Evolutionary conservation across 2,113 vertebrate genomes (phyloP).

Genomic region (Mustela nigripes): DNA sequence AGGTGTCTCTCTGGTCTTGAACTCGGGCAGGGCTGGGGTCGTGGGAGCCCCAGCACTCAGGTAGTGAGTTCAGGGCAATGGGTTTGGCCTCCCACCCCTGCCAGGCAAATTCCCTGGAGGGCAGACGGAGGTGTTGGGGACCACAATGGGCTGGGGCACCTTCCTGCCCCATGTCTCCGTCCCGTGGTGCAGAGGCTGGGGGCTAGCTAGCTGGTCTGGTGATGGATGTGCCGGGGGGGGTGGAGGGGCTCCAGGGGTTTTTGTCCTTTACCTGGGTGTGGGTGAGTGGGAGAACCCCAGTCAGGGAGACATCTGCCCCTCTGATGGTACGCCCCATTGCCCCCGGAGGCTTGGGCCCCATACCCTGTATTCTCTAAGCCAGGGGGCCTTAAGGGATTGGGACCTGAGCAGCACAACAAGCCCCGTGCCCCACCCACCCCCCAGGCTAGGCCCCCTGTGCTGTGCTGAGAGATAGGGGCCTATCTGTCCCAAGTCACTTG

Average conservation of each 20-base stretch:
- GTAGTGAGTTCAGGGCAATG: not conserved
- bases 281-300: not conserved
- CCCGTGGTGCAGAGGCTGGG: not conserved
- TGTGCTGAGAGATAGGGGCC: not conserved
- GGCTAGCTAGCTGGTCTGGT: not conserved
- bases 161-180: not conserved
- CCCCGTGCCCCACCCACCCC: not conserved
- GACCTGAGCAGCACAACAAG: not conserved
- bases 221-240: not conserved
- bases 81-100: not conserved
- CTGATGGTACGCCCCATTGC: not conserved
- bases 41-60: not conserved
- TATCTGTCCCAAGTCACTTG: not conserved
- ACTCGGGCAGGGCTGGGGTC: not conserved
- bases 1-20: not conserved
- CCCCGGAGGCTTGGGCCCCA: not conserved
- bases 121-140: not conserved
- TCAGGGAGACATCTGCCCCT: too few relatives aligned
- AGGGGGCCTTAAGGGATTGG: too few relatives aligned
- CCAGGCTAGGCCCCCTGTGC: not conserved
- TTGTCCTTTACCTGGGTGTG: not conserved
- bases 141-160: not conserved
- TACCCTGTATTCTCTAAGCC: not conserved
- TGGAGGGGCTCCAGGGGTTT: not conserved
- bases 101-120: not conserved